Evolutionary conservation across 2,888 invertebrate genomes (phyloP), one percentile per base, ranked within the genome.

Genomic region (Scaptomyza tumidula): DNA sequence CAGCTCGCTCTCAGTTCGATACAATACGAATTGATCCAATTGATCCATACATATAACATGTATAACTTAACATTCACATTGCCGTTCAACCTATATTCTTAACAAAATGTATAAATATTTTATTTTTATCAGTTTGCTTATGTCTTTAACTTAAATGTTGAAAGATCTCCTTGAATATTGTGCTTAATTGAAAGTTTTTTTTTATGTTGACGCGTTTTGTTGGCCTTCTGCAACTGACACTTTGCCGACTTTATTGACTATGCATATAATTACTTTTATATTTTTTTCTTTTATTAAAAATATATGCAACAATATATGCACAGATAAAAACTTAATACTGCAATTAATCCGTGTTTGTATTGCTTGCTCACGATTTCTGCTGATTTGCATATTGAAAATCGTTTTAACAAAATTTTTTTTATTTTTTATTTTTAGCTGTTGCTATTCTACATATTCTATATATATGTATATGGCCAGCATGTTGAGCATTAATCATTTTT

Each of bases 311-410:
- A 52, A 54, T 19, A 61, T 59, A 71, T 71, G 54, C 65, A 66
- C 60, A 71, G 68, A 50, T 61, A 31, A 29, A 50, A 60, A 24
- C 24, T 56, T 45, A 61, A 66, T 53, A 27, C 24, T 75, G 63
- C 71, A 77, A 44, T 62, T 70, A 66, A 70, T 70, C 44, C 59
- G 57, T 58, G 58, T 39, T 66, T 63, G 60, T 37, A 24, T 55
- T 48, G 68, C 37, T 50, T 54, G 74, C 37, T 31, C 62, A 65
- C 61, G 55, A 58, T 54, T 69, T 74, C 29, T 71, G 82, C 61
- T 63, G 68, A 78, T 70, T 75, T 80, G 75, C 75, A 80, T 65
- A 61, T 61, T 65, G 55, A 31, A 43, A 53, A 64, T 6, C 10
- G 50, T 63, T 16, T 35, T 39, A 13, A 4, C n/a, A n/a, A n/a